Evolutionary conservation across 2,888 invertebrate species (phyloP), one percentile per base, ranked within the genome.

Genomic region (Eristalis intricaria): DNA sequence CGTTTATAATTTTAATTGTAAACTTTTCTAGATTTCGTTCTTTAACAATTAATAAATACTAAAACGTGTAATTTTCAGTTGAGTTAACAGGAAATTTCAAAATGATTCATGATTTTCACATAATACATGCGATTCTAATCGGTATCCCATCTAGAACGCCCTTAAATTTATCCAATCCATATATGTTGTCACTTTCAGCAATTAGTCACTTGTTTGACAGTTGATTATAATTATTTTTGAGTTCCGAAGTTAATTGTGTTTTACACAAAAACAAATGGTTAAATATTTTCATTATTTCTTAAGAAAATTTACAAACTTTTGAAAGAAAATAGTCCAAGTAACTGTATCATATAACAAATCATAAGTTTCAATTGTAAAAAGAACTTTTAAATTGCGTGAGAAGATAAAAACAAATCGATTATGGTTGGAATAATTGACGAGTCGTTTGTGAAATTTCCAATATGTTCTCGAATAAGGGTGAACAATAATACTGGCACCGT

Each of bases 401-500:
- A 56, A 63, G 11, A 5, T 23, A 70, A 56, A 74, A 82, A 79
- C 71, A 73, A 80, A 80, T 75, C 84, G 82, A 89, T 84, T 85
- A 93, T 93, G 93, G 93, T 93, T 89, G 93, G 92, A 73, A 90
- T 93, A 89, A 90, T 93, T 82, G 92, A 92, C 88, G 93, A 93
- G 68, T 90, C 91, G 83, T 91, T 90, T 88, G 91, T 92, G 83
- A 90, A 91, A 89, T 93, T 92, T 90, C 92, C 93, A 58, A 85
- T 92, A 79, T 91, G 91, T 74, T 91, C 91, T 68, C 91, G 93
- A 58, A 91, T 93, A 70, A 91, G 91, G 90, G 91, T 93, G 75
- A 90, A 90, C 7, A 90, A 90, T 35, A 92, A 92, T 87, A 91
- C 89, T 90, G 96, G 96, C 19, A 95, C 95, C 8, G 95, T 98